Percentiles rank a stretch among this genome's conserved stretches.
Conservation (phyloP, 2,113 vertebrate species). For the Neodontobutis hainanensis region DNA sequence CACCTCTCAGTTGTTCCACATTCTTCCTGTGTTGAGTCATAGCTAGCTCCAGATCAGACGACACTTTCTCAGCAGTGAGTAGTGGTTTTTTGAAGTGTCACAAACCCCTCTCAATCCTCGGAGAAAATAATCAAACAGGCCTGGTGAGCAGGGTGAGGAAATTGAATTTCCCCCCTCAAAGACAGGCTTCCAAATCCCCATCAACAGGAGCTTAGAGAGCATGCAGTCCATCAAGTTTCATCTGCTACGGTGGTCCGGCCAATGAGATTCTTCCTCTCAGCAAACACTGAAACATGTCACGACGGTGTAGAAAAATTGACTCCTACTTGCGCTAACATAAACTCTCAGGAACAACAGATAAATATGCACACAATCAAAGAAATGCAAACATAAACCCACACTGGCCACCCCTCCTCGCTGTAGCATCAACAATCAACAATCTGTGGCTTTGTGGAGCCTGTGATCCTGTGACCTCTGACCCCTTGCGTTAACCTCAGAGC, state of each 20-base stretch:
- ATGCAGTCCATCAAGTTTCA: slow-evolving; percentile 77
- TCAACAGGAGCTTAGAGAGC: slow-evolving; percentile 74
- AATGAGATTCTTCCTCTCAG: slow-evolving; percentile 60
- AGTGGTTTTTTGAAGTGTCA: slow-evolving; percentile 67
- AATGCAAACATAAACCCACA: slow-evolving; percentile 43
- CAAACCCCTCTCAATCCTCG: slow-evolving; percentile 64
- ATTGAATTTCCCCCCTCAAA: slow-evolving; percentile 74
- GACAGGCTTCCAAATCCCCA: slow-evolving; percentile 73
- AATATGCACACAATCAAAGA: slow-evolving; percentile 47
- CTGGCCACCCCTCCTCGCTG: slow-evolving; percentile 45
- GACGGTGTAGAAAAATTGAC: slow-evolving; percentile 35
- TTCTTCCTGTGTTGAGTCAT: slow-evolving; percentile 64
- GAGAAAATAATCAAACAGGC: slow-evolving; percentile 71
- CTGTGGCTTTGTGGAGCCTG: slow-evolving; percentile 76
- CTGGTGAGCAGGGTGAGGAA: slow-evolving; percentile 67
- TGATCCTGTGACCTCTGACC: slow-evolving; percentile 75
- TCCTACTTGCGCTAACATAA: slow-evolving; percentile 3
- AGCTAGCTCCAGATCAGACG: slow-evolving; percentile 42
- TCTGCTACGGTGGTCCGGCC: slow-evolving; percentile 72
- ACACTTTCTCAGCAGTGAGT: slow-evolving; percentile 60
- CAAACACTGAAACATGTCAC: slow-evolving; percentile 32
- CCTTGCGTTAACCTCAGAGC: slow-evolving; percentile 71
- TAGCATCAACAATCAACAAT: slow-evolving; percentile 79
- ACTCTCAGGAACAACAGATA: slow-evolving; percentile 41
- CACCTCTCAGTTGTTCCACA: slow-evolving; percentile 51